Base-by-base conservation (phyloP, 2,797 vertebrate genomes). In the Hypotaenidia philippensis region DNA sequence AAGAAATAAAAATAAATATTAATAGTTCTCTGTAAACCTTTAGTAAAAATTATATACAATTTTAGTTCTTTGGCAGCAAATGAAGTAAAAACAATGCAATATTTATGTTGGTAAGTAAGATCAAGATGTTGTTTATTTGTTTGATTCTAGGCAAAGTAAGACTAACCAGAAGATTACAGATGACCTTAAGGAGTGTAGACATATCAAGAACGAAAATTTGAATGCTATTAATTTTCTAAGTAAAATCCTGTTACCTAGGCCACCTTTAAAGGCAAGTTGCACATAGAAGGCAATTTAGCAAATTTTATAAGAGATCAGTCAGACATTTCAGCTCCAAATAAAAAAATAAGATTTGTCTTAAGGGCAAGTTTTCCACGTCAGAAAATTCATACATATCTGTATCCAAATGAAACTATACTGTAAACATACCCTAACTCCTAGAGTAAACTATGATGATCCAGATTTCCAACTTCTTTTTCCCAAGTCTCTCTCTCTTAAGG, bases 51-150 rank as follows among this genome's bases (percentile, higher is more conserved):
- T 50, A 6, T 4, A 44, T 66, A 50, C 5, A 14, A 14, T 70
- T 77, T 74, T 50, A 45, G 56, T 47, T 69, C 52, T 80, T 80
- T 50, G 53, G 29, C 25, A 89, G 56, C 13, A 75, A 12, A 60
- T 8, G 25, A 21, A 69, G 59, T 50, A 4, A 86, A 72, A 60
- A 32, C 20, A 76, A 86, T 68, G 13, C 25, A 89, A 9, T 31
- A 44, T 53, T 91, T 74, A 16, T 93, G 68, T 71, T 92, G 79
- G 70, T 93, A 95, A 89, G 53, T 87, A 84, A 96, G 26, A 78
- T 60, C 14, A 94, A 95, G 81, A 94, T 18, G 23, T 32, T 93
- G 26, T 38, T 80, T 40, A 14, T 16, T 83, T n/a, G 13, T 44
- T 86, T 89, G 83, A 44, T 70, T 89, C 64, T 91, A 91, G 84